Evolutionary conservation across 92 coral and sea anemone genomes (phyloP), one percentile per base, ranked within the genome.

Genomic region (Diadumene lineata): DNA sequence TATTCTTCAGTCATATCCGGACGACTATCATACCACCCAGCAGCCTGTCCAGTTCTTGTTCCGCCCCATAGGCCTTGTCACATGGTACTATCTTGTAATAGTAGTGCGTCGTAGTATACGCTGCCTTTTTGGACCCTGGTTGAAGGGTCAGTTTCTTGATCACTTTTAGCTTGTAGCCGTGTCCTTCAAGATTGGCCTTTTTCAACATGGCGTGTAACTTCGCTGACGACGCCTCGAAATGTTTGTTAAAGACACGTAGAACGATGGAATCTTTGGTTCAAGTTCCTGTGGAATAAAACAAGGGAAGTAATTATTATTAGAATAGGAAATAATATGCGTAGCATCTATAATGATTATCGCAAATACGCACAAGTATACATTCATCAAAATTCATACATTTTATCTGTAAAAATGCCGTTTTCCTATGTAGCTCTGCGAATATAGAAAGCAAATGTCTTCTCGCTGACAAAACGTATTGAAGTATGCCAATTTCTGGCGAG

Each of bases 171-270:
- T 38, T 19, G 80, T 73, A 81, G 7, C 85, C 85, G 28, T 66
- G 79, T 1, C 74, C 60, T 16, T 28, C 64, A 2, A 81, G 81
- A 64, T 81, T 30, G 31, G 80, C 85, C 28, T 74, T 30, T 61
- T 74, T 29, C 19, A 81, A 43, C 11, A 74, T 16, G 19, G 31
- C 58, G 29, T 19, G 70, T 48, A 74, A 56, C 72, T 81, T 66
- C 1, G 27, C 56, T 38, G 67, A 80, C 1, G 69, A 57, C 70
- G 2, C 15, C 3, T 53, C 11, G 21, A 74, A 62, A 26, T 74
- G 60, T 55, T 61, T 74, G 79, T 74, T 74, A 70, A 74, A 74
- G 50, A 74, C 79, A 10, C 79, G 79, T 19, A 74, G 57, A 50
- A 43, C 53, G 18, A 74, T 23, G 2, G 68, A 60, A 61, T 74